Evolutionary conservation across 2,113 vertebrate genomes (phyloP).

Genomic region (Hyperopisus bebe): DNA sequence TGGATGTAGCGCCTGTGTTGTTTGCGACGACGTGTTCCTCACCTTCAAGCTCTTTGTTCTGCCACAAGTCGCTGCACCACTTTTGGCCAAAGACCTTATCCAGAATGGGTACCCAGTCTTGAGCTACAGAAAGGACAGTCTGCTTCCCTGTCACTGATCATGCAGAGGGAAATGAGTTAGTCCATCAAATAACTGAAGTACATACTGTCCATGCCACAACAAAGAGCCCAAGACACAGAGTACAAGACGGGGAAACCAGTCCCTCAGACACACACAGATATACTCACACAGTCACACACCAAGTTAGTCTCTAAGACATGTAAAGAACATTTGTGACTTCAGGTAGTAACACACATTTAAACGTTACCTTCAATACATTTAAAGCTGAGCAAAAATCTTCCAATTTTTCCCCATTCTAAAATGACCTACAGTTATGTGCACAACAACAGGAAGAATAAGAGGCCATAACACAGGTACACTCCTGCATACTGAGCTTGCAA

Average conservation of each 20-base stretch:
- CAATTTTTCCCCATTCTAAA: neutral
- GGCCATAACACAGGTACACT: neutral
- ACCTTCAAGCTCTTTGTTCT: constrained; percentile 41
- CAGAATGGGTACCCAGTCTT: constrained; percentile 67
- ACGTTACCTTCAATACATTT: neutral
- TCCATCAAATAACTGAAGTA: neutral
- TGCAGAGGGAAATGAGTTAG: neutral
- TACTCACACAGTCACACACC: neutral
- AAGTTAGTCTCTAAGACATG: neutral
- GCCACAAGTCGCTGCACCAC: constrained; percentile 61
- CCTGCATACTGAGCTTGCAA: neutral
- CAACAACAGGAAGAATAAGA: neutral
- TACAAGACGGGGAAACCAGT: neutral
- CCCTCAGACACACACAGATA: neutral
- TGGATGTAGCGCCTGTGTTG: neutral
- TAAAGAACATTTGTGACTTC: neutral
- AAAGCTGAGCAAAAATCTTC: neutral
- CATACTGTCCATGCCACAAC: neutral
- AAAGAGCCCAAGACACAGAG: neutral
- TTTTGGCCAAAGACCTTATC: constrained; percentile 65
- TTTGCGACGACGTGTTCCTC: constrained; percentile 21
- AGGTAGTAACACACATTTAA: neutral
- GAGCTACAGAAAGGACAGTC: constrained; percentile 47
- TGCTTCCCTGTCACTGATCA: constrained; percentile 35
- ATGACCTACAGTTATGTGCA: neutral